Evolutionary conservation across 2,113 vertebrate species (phyloP).

Genomic region (Chitala chitala): DNA sequence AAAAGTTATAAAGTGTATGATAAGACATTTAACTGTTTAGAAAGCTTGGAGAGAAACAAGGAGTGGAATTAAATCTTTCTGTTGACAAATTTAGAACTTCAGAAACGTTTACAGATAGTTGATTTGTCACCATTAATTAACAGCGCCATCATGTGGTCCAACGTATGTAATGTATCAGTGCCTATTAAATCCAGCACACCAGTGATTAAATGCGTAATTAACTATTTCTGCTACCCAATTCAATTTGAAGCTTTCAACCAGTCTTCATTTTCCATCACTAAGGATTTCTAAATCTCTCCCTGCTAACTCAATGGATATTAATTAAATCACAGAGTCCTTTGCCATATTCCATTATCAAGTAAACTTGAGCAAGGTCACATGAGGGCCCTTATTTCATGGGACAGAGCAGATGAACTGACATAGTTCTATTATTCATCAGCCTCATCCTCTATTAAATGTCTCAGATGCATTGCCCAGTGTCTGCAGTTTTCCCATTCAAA

Average conservation of each 20-base stretch:
- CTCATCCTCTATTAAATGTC: constrained; percentile 16
- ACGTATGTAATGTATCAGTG: neutral
- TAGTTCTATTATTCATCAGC: constrained; percentile 20
- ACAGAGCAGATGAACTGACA: neutral
- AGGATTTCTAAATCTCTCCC: neutral
- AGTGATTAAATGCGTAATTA: neutral
- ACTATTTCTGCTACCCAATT: neutral
- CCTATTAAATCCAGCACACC: neutral
- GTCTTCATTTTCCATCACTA: neutral
- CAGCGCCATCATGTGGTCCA: constrained; percentile 23
- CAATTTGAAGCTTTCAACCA: neutral
- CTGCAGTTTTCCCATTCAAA: neutral
- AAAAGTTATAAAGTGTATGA: too few species aligned
- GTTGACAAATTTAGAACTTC: neutral
- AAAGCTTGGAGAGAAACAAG: neutral
- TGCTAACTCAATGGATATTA: constrained; percentile 1
- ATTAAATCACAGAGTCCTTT: constrained; percentile 17
- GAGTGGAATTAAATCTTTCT: neutral
- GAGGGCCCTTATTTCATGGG: neutral
- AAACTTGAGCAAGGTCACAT: constrained; percentile 1
- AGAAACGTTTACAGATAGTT: neutral
- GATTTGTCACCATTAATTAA: neutral
- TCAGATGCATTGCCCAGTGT: neutral
- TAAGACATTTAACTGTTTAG: too few species aligned
- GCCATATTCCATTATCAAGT: constrained; percentile 11